A percentile compares a stretch with the other conserved stretches of the same genome.
Evolutionary conservation across 2,797 vertebrate species (phyloP).

Genomic region (Tadarida brasiliensis): DNA sequence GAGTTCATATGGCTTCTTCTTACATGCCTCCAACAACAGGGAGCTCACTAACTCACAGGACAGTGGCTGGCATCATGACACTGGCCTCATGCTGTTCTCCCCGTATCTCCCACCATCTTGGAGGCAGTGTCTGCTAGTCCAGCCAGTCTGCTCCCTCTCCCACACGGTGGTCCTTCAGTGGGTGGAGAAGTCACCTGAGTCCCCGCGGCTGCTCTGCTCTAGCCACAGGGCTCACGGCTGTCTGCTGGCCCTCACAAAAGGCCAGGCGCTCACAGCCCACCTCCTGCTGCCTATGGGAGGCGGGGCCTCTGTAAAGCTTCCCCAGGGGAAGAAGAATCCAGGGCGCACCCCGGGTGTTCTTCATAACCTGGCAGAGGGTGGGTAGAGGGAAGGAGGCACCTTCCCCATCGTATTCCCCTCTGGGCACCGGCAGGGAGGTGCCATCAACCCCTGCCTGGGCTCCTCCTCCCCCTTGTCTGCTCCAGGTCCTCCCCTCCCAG

Average conservation of each 20-base stretch:
- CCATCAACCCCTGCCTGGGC: neutral
- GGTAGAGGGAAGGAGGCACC: too few relatives aligned
- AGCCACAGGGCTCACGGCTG: neutral
- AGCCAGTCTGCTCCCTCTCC: neutral
- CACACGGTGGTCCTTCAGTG: neutral
- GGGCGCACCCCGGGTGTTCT: neutral
- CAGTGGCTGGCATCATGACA: rapidly evolving
- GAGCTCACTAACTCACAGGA: neutral
- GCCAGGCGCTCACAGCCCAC: neutral
- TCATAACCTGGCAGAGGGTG: neutral
- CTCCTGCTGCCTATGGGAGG: neutral
- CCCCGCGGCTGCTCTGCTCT: neutral
- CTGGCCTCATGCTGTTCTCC: neutral
- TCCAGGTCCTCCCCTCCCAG: neutral
- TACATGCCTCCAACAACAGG: neutral
- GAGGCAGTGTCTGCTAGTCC: neutral
- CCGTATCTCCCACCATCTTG: rapidly evolving
- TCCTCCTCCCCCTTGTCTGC: neutral
- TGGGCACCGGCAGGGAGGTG: neutral
- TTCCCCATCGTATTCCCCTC: rapidly evolving
- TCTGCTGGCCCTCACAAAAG: neutral
- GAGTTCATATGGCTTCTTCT: neutral
- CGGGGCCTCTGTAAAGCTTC: neutral
- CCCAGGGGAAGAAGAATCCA: neutral
- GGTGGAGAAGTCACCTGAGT: neutral